Base-by-base conservation (phyloP, 2,113 vertebrate species). In the Oryzias celebensis region DNA sequence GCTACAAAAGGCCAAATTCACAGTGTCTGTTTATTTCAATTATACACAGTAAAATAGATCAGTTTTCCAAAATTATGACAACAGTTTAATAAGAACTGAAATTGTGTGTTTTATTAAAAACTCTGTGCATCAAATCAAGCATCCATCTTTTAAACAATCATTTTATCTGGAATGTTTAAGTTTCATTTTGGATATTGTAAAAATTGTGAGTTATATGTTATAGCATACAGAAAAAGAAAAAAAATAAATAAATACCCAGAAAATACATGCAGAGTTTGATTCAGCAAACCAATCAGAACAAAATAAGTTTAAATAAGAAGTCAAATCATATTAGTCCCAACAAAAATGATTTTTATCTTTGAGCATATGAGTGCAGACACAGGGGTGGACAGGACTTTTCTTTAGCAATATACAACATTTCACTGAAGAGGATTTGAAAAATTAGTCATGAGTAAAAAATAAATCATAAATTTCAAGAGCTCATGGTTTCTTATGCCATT, bases 21-120 rank as follows among this genome's bases (percentile, higher is more conserved):
- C 44, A 57, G 54, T 57, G 20, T 45, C 17, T 24, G 8, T 57
- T 45, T 22, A n/a, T 26, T 18, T 48, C 12, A 22, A 4, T 5
- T 54, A 36, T 4, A 36, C 18, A 54, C 52, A 18, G 31, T 4
- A 8, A 41, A 54, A 36, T 31, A 42, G 5, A 14, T 36, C 20
- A 26, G 8, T 12, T 18, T 44, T n/a, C 43, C 36, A 63, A 59
- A 78, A 36, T 47, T 47, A 62, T 42, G 31, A 56, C 47, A 78
- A 58, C 54, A 52, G 46, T 7, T 51, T 64, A 23, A 59, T 56
- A 81, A 79, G 55, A 81, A 59, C 58, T 71, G 52, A 66, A 70
- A 73, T 71, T 16, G 79, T 79, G 62, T 80, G 58, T 80, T 85
- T 87, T 87, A 85, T 89, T 84, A 82, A 54, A 87, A 88, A 36